A percentile compares a stretch with the other conserved stretches of the same genome.
These are phyloP conservation scores for Pampus argenteus DNA, from an alignment of 2,797 vertebrate genomes.

Conservation along the genomic window DNA sequence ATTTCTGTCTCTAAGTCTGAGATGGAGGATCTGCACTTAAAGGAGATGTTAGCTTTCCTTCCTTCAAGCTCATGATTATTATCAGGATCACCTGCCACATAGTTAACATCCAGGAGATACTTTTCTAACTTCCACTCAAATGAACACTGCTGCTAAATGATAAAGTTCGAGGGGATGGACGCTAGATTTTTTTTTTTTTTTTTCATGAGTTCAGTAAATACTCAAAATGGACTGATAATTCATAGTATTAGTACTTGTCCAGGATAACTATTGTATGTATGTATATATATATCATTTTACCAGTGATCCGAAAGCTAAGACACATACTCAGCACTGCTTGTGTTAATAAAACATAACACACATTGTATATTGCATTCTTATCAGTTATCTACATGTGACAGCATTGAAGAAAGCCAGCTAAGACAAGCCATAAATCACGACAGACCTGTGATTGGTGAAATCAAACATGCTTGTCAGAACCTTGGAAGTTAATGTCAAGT, in stretches of 20 bases:
- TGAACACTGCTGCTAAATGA: constrained; percentile 43
- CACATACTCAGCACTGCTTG: constrained; percentile 43
- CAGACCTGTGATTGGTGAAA: constrained; percentile 36
- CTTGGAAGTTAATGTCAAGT: constrained; percentile 48
- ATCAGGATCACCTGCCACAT: constrained; percentile 76
- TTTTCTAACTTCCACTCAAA: constrained; percentile 68
- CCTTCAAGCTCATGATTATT: constrained; percentile 82
- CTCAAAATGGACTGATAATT: constrained; percentile 37
- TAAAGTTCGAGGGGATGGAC: constrained; percentile 46
- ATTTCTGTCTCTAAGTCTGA: constrained; percentile 79
- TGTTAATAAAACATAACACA: constrained; percentile 31
- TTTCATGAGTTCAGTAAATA: constrained; percentile 11
- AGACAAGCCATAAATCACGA: constrained; percentile 45
- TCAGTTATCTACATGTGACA: constrained; percentile 47
- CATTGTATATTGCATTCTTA: constrained; percentile 48
- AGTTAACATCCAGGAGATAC: constrained; percentile 69
- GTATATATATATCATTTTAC: constrained; percentile 50
- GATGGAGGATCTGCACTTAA: constrained; percentile 79
- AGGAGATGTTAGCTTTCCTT: constrained; percentile 77
- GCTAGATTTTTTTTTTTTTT: constrained; percentile 21
- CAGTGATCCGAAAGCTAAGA: constrained; percentile 48
- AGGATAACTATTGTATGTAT: constrained; percentile 34
- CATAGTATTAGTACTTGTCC: constrained; percentile 43
- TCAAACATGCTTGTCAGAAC: constrained; percentile 32
- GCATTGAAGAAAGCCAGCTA: constrained; percentile 50